Percentiles rank a stretch among this genome's conserved stretches.
Evolutionary conservation across 2,797 vertebrate genomes (phyloP).

Genomic region (Acipenser ruthenus): DNA sequence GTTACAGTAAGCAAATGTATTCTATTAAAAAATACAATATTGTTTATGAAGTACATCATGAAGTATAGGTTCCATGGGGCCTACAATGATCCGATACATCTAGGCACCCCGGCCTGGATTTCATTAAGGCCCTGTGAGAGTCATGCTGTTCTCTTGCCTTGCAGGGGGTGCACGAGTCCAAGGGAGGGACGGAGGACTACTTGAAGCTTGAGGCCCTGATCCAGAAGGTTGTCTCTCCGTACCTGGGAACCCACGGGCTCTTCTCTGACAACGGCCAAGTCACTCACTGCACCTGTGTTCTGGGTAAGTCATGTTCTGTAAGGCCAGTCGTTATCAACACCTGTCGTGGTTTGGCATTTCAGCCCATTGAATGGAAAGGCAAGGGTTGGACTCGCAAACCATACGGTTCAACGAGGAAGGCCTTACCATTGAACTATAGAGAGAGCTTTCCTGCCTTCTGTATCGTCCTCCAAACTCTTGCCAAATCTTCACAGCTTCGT

Average conservation of each 20-base stretch:
- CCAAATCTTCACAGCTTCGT: background rate
- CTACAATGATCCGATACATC: slow-evolving; percentile 3
- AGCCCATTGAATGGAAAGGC: too few relatives aligned
- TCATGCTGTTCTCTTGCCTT: slow-evolving; percentile 23
- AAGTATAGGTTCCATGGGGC: background rate
- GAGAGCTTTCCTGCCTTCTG: background rate
- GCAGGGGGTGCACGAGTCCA: slow-evolving; percentile 87
- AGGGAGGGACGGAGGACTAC: slow-evolving; percentile 82
- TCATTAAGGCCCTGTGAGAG: too few relatives aligned
- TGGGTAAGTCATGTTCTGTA: slow-evolving; percentile 58
- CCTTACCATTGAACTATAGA: too few relatives aligned
- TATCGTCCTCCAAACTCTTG: background rate
- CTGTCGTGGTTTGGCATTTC: background rate
- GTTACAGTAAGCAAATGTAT: too few relatives aligned
- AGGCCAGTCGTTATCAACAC: background rate
- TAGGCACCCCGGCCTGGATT: background rate
- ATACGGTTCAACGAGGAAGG: too few relatives aligned
- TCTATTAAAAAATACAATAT: too few relatives aligned
- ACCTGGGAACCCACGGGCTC: slow-evolving; percentile 84
- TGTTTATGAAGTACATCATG: too few relatives aligned
- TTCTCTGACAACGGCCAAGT: slow-evolving; percentile 70
- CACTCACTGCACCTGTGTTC: slow-evolving; percentile 68
- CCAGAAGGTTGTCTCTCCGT: slow-evolving; percentile 91
- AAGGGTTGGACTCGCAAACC: too few relatives aligned
- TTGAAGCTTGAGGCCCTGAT: slow-evolving; percentile 81